These are phyloP conservation scores for Ianthella basta DNA, from an alignment of 37 sponge, comb jelly and placozoan genomes.

Conservation along the genomic window DNA sequence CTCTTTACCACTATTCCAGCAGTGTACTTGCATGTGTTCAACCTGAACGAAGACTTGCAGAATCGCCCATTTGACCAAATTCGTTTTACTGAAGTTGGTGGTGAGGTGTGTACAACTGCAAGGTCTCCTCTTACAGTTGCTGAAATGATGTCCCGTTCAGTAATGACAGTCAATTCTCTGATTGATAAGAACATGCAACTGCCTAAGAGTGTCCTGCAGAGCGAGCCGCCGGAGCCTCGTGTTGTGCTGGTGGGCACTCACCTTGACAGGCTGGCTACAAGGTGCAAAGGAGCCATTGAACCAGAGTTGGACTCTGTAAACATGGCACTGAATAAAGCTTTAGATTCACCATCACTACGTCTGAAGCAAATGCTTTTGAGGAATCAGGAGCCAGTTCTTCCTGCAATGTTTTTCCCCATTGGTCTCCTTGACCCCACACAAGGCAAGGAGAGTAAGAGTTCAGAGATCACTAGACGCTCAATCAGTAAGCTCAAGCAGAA, in stretches of 20 bases:
- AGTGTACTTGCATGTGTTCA: constrained; percentile 6
- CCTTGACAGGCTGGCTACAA: background rate
- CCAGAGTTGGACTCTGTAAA: too few species aligned
- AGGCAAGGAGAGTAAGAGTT: background rate
- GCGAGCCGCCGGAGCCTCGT: background rate
- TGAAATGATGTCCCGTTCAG: constrained; percentile 10
- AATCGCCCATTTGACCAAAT: background rate
- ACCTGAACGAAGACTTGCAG: background rate
- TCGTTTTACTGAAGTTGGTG: background rate
- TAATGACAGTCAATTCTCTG: background rate
- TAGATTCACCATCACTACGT: too few species aligned
- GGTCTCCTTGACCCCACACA: too few species aligned
- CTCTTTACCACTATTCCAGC: constrained; percentile 3
- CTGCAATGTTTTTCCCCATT: too few species aligned
- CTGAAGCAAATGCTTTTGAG: too few species aligned
- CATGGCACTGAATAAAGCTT: too few species aligned
- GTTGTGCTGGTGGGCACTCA: background rate
- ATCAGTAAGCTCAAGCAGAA: background rate
- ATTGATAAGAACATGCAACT: background rate
- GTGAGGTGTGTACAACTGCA: background rate
- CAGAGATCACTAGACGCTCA: background rate
- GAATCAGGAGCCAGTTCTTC: too few species aligned
- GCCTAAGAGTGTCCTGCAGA: background rate
- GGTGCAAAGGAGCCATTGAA: background rate
- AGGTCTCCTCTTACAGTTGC: background rate